phyloP scores from a whole-genome alignment of 2,113 vertebrate genomes.

The Siphamia tubifer region DNA sequence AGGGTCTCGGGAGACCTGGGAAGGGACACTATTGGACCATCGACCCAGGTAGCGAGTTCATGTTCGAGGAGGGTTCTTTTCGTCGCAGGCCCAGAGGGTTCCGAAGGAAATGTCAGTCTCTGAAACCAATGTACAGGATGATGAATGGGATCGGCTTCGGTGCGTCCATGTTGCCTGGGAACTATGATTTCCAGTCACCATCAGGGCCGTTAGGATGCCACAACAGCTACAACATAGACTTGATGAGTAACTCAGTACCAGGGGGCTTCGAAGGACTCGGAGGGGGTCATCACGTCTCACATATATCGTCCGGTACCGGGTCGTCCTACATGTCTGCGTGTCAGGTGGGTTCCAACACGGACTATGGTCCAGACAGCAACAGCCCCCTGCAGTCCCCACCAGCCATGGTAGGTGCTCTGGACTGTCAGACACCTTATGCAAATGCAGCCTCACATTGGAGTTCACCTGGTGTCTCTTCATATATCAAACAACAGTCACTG shows the following conservation, averaged over 20 bases:
- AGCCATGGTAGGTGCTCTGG: constrained; percentile 86
- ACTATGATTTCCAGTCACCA: constrained; percentile 92
- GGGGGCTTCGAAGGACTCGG: constrained; percentile 84
- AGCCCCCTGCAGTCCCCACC: constrained; percentile 90
- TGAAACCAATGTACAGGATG: constrained; percentile 92
- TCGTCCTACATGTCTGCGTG: constrained; percentile 92
- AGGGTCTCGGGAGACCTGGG: constrained; percentile 91
- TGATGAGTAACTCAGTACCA: constrained; percentile 84
- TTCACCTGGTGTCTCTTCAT: constrained; percentile 86
- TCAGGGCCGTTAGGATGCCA: constrained; percentile 87
- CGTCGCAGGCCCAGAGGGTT: constrained; percentile 94
- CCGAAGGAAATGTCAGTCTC: constrained; percentile 92
- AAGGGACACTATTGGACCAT: constrained; percentile 98
- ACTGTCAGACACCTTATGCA: constrained; percentile 89
- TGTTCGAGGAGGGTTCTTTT: constrained; percentile 98
- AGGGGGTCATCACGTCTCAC: constrained; percentile 86
- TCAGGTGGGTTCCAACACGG: constrained; percentile 82
- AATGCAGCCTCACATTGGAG: constrained; percentile 89
- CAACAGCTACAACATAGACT: constrained; percentile 88
- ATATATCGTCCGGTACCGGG: constrained; percentile 88
- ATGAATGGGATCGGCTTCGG: constrained; percentile 92
- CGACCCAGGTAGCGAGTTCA: constrained; percentile 95
- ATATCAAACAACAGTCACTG: constrained; percentile 91
- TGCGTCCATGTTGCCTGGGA: constrained; percentile 88
- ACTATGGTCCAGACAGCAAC: constrained; percentile 91